Percentiles rank a stretch among this genome's conserved stretches.
Evolutionary conservation across 2,888 invertebrate species (phyloP).

Genomic region (Drosophila helvetica): DNA sequence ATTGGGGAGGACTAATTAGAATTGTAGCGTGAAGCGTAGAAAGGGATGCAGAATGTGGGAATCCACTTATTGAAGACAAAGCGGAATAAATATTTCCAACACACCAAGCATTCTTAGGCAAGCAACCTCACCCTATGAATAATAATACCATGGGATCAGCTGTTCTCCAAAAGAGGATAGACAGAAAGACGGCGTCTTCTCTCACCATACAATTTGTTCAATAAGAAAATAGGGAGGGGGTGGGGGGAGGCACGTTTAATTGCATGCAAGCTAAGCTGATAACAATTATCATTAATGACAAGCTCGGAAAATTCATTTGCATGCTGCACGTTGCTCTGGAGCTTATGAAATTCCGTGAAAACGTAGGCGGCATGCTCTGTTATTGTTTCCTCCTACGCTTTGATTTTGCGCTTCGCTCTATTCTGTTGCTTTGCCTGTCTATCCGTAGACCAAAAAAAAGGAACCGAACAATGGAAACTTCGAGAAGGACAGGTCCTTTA

Average conservation of each 20-base stretch:
- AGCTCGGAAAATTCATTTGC: background rate
- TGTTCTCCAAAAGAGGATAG: background rate
- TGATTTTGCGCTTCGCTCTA: background rate
- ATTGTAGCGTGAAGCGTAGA: background rate
- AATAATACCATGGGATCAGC: background rate
- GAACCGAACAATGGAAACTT: background rate
- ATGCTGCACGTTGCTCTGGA: background rate
- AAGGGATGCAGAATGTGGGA: background rate
- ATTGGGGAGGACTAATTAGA: background rate
- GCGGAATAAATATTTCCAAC: too few species aligned
- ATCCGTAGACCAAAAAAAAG: background rate
- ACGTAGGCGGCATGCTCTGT: background rate
- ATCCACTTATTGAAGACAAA: background rate
- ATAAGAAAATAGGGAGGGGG: too few species aligned
- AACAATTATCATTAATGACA: background rate
- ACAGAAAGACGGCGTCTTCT: too few species aligned
- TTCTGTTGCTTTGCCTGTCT: background rate
- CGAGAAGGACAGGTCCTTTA: background rate
- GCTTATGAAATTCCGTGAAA: background rate
- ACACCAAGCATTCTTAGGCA: background rate
- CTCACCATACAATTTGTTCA: too few species aligned
- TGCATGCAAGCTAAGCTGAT: too few species aligned
- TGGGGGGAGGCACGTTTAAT: too few species aligned
- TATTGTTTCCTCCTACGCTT: background rate
- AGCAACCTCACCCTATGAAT: background rate